Base-by-base conservation (phyloP, 2,888 invertebrate species). In the Andrena dorsata region DNA sequence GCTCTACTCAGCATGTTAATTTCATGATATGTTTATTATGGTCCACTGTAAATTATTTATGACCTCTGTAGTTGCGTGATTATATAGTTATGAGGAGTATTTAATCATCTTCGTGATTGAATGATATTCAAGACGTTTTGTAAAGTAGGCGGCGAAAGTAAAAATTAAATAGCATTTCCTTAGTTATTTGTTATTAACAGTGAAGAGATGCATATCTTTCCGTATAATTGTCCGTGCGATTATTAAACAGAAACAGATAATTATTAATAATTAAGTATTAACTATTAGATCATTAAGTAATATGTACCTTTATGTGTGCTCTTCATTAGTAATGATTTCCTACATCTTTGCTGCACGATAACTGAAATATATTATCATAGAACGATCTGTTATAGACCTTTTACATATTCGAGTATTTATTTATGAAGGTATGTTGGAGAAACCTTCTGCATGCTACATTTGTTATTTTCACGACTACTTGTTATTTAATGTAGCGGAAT, bases 161-260 rank as follows among this genome's bases (percentile, higher is more conserved):
- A 80, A 79, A 73, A 73, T 72, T 77, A 69, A 71, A 66, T 84
- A 79, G 74, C 79, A 80, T 84, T 82, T 88, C 56, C 82, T 85
- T 84, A 78, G 68, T 84, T 84, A 73, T 81, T 83, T 76, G 78
- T 88, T 86, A 76, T 69, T 85, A 81, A 83, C 63, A 81, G 81
- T 80, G 76, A 86, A 76, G 81, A 87, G 84, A 86, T 88, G 91
- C 91, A 91, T 91, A 91, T 91, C 91, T 88, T 88, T 88, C 76
- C 58, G 82, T 56, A 83, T 84, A 82, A 85, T 75, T 80, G 68
- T 87, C 86, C 73, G 85, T 82, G 68, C 70, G 84, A 86, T 86
- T 88, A 86, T 83, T 84, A 86, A 85, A 32, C 51, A 82, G 78
- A 80, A 79, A 77, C 80, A 85, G 82, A 89, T 89, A 89, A 86